A percentile compares a stretch with the other conserved stretches of the same genome.
These are phyloP conservation scores for Phyllotreta cruciferae DNA, from an alignment of 2,888 invertebrate species.

Conservation along the genomic window DNA sequence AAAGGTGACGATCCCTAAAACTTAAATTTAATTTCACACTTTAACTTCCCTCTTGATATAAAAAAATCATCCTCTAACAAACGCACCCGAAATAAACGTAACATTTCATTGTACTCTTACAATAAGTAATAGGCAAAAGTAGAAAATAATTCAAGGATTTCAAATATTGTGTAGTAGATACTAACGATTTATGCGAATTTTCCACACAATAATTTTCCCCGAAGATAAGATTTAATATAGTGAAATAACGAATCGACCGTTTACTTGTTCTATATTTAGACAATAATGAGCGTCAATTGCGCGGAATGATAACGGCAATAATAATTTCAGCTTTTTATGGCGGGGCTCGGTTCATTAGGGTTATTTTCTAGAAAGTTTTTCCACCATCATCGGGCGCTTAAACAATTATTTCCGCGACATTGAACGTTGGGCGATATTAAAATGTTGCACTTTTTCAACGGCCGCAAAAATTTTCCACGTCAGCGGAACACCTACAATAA, in stretches of 20 bases:
- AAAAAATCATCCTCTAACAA: too few species aligned
- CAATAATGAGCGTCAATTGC: constrained; percentile 10
- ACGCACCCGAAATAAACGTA: too few species aligned
- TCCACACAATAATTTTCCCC: too few species aligned
- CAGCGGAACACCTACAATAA: not conserved
- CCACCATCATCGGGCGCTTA: not conserved
- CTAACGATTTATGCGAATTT: too few species aligned
- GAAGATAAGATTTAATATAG: not conserved
- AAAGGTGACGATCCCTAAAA: too few species aligned
- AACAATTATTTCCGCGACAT: not conserved
- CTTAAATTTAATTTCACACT: too few species aligned
- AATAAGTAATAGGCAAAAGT: too few species aligned
- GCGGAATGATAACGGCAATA: constrained; percentile 5
- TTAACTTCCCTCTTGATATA: too few species aligned
- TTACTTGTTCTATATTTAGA: constrained; percentile 1
- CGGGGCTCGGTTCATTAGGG: not conserved
- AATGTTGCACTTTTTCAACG: constrained; percentile 7
- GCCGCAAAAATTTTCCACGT: not conserved
- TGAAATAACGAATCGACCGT: constrained; percentile 5
- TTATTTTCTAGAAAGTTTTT: constrained; percentile 16
- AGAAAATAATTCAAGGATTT: too few species aligned
- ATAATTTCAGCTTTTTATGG: constrained; percentile 8
- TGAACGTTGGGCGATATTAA: constrained; percentile 6
- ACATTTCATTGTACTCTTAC: too few species aligned
- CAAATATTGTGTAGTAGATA: too few species aligned